Conservation (phyloP, 2,888 invertebrate species). For the Druceiella hillmani region DNA sequence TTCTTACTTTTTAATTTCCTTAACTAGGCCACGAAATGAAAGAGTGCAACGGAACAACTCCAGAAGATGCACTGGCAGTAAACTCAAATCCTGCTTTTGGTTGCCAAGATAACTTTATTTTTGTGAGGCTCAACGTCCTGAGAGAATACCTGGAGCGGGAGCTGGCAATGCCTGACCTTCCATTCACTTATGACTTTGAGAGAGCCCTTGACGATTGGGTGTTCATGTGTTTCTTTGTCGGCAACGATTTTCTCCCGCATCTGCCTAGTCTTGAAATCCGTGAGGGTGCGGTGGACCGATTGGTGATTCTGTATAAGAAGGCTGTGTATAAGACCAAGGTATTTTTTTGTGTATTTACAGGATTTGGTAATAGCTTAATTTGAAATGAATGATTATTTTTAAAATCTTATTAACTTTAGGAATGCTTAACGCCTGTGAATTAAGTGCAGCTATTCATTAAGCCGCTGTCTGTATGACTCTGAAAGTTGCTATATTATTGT, state of each 20-base stretch:
- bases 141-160: slow-evolving; percentile 91
- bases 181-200: slow-evolving; percentile 93
- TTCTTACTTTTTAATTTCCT: too few species aligned
- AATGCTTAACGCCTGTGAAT: slow-evolving; percentile 2
- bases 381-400: slow-evolving; percentile 4
- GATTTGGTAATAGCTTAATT: too few species aligned
- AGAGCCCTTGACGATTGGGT: slow-evolving; percentile 97
- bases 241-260: slow-evolving; percentile 98
- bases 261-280: slow-evolving; percentile 96
- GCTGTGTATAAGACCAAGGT: slow-evolving; percentile 90
- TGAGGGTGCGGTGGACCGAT: slow-evolving; percentile 92
- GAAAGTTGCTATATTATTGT: too few species aligned
- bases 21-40: slow-evolving; percentile 84
- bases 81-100: slow-evolving; percentile 59
- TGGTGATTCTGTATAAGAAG: slow-evolving; percentile 90
- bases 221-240: slow-evolving; percentile 98
- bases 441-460: too few species aligned
- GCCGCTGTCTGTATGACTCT: too few species aligned
- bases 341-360: slow-evolving; percentile 27
- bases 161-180: slow-evolving; percentile 84
- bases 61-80: slow-evolving; percentile 51
- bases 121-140: slow-evolving; percentile 87
- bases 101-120: slow-evolving; percentile 82
- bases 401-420: slow-evolving; percentile 3
- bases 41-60: slow-evolving; percentile 75